Evolutionary conservation across 2,797 vertebrate genomes (phyloP), one percentile per base, ranked within the genome.

Genomic region (Lophura swinhoii): DNA sequence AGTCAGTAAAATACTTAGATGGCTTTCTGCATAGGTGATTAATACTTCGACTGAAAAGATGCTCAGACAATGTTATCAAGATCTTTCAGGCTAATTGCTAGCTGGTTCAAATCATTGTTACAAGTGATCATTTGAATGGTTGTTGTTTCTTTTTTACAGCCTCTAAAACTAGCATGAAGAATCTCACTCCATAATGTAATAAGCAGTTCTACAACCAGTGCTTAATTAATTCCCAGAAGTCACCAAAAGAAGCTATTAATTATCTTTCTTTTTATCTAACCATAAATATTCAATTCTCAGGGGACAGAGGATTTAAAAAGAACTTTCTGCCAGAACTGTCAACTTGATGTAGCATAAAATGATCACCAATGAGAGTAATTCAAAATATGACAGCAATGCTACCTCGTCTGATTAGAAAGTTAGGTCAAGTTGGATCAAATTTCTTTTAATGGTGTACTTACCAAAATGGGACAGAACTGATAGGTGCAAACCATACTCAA

Each of bases 211-310:
- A 93, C 95, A 95, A 94, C 76, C 93, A 96, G 92, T 85, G 92
- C 88, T 96, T 97, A 97, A 97, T 97, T 96, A 97, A 97, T 97
- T 93, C 93, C 88, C 90, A 81, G 89, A 91, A 95, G 94, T 94
- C 92, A 89, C 92, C 93, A 94, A 92, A 87, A 94, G 84, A 84
- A 94, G 81, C 90, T 95, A 94, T 92, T 96, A 95, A 95, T 95
- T 83, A 96, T 96, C 87, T 95, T 96, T 94, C 74, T 66, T 97
- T 96, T 96, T 96, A 95, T 93, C 95, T 91, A 93, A 83, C 83
- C 78, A 31, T 94, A 96, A 96, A 92, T 96, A 96, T 49, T 64
- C 39, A 86, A 78, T 72, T 84, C 95, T 96, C 95, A 59, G 26
- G 90, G 94, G 96, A 96, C 21, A 77, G 90, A 91, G 44, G 48